These are phyloP conservation scores for Gallirallus australis DNA, from an alignment of 2,797 vertebrate species.

Conservation along the genomic window DNA sequence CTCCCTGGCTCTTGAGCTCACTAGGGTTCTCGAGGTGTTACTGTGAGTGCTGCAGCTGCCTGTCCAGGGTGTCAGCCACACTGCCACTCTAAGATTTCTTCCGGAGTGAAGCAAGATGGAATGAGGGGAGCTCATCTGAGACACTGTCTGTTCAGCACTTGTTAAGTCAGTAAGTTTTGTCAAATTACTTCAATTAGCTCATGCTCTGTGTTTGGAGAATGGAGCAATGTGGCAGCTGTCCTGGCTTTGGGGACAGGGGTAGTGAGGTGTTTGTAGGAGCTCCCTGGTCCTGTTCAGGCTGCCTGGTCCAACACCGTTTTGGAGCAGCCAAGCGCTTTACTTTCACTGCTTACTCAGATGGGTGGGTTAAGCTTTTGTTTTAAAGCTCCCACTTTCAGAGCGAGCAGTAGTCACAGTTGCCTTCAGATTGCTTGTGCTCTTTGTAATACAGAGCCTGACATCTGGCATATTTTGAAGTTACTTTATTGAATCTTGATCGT, in stretches of 20 bases:
- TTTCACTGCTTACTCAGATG: slow-evolving; percentile 24
- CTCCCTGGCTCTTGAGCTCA: background rate
- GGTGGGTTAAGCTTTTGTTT: slow-evolving; percentile 37
- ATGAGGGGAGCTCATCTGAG: background rate
- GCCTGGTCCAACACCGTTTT: background rate
- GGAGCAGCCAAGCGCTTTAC: background rate
- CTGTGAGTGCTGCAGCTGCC: background rate
- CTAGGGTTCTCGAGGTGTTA: background rate
- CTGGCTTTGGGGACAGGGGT: background rate
- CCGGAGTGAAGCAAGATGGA: background rate
- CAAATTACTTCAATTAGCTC: background rate
- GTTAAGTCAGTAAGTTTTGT: background rate
- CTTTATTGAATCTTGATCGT: background rate
- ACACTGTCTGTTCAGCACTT: background rate
- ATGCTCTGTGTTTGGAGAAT: background rate
- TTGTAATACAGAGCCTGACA: slow-evolving; percentile 34
- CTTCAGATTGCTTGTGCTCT: background rate
- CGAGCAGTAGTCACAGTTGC: background rate
- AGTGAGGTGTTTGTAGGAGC: background rate
- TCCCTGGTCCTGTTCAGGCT: background rate
- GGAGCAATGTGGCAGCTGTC: background rate
- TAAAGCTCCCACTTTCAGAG: background rate
- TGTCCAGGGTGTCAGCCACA: background rate
- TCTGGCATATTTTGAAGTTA: slow-evolving; percentile 46
- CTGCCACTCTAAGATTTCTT: background rate